Evolutionary conservation across 30 jellyfish, hydroid and myxozoan genomes (phyloP).

Genomic region (Turritopsis rubra): DNA sequence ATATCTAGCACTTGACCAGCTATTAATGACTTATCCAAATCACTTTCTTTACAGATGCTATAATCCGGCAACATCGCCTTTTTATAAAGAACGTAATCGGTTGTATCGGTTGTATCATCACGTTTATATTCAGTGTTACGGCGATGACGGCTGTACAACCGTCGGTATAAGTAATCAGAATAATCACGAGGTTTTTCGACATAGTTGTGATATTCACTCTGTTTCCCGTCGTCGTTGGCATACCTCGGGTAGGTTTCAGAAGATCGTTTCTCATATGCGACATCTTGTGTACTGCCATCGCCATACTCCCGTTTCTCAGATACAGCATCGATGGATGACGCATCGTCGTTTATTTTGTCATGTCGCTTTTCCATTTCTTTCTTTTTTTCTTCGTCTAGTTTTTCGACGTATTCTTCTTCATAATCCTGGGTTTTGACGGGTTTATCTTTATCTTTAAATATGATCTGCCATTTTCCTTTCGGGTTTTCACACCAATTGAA

Average conservation of each 20-base stretch:
- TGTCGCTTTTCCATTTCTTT: conserved; percentile 36
- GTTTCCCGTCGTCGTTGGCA: conserved; percentile 24
- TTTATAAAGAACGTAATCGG: conserved; percentile 17
- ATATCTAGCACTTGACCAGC: conserved; percentile 77
- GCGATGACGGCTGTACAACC: conserved; percentile 18
- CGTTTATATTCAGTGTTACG: not conserved
- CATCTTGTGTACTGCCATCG: not conserved
- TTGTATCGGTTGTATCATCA: conserved; percentile 47
- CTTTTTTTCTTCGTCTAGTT: conserved; percentile 68
- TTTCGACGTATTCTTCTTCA: conserved; percentile 77
- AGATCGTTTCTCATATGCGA: not conserved
- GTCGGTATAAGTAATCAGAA: conserved; percentile 24
- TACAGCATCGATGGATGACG: conserved; percentile 4
- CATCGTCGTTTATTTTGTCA: conserved; percentile 17
- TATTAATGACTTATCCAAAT: conserved; percentile 44
- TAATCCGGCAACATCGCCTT: not conserved
- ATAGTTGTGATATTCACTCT: conserved; percentile 27
- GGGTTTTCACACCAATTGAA: conserved; percentile 99
- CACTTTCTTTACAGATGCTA: conserved; percentile 8
- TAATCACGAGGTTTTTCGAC: not conserved
- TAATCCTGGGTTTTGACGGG: conserved; percentile 40
- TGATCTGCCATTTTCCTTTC: conserved; percentile 88
- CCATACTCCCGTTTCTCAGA: conserved; percentile 24
- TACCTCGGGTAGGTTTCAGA: conserved; percentile 27
- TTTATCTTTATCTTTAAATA: conserved; percentile 48